Evolutionary conservation across 1,140 invertebrate species (phyloP).

Genomic region (Pachyrhynchus sulphureomaculatus): DNA sequence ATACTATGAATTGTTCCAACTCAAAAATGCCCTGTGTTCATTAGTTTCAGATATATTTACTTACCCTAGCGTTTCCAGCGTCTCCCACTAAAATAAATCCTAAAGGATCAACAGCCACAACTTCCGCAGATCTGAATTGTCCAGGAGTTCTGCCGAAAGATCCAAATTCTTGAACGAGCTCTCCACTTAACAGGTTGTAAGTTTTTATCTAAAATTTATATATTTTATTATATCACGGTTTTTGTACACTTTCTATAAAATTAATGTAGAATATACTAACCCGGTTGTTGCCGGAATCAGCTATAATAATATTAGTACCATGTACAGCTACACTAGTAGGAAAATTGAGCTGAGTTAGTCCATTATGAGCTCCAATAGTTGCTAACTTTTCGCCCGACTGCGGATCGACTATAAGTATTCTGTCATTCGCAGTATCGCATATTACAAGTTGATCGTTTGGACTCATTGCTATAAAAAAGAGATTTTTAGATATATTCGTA

Average conservation of each 20-base stretch:
- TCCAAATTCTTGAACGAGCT: constrained; percentile 59
- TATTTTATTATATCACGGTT: background rate
- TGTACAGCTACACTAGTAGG: constrained; percentile 68
- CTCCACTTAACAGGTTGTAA: constrained; percentile 57
- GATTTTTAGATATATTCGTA: too few relatives aligned
- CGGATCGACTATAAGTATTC: constrained; percentile 58
- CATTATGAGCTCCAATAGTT: constrained; percentile 14
- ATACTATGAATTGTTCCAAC: too few relatives aligned
- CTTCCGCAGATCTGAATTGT: constrained; percentile 67
- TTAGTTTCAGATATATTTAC: too few relatives aligned
- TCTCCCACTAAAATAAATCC: constrained; percentile 77
- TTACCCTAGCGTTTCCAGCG: constrained; percentile 68
- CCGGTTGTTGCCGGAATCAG: constrained; percentile 65
- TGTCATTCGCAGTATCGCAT: constrained; percentile 75
- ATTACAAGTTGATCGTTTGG: constrained; percentile 60
- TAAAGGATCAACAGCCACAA: constrained; percentile 66
- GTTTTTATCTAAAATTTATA: constrained; percentile 56
- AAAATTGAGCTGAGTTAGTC: constrained; percentile 58
- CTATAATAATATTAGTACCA: constrained; percentile 56
- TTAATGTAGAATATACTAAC: background rate
- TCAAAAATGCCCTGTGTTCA: too few relatives aligned
- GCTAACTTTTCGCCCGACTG: constrained; percentile 47
- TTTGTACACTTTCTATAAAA: background rate
- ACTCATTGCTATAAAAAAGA: constrained; percentile 53
- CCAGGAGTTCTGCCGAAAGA: constrained; percentile 61